phyloP scores from a whole-genome alignment of 2,888 invertebrate species.

The Megaustenia siamemsis region DNA sequence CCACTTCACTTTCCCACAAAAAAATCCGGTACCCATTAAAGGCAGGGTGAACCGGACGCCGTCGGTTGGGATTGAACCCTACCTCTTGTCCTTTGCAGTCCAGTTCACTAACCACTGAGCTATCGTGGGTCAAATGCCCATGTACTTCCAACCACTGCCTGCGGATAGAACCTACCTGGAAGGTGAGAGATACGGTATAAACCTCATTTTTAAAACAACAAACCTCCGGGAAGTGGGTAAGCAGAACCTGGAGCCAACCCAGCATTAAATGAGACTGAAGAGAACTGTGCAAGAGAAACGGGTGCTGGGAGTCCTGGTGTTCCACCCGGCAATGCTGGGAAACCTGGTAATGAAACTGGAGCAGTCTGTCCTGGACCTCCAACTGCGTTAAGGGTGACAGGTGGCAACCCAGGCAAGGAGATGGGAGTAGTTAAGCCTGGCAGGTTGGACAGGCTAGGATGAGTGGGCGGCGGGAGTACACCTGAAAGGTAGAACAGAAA shows the following conservation, averaged over 20 bases:
- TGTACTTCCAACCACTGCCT: too few species aligned
- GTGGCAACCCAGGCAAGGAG: constrained; percentile 45
- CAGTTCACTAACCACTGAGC: too few species aligned
- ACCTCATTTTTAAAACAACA: not conserved
- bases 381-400: constrained; percentile 24
- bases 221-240: constrained; percentile 33
- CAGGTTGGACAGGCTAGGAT: constrained; percentile 48
- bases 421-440: constrained; percentile 53
- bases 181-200: not conserved
- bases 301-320: constrained; percentile 16
- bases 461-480: not conserved
- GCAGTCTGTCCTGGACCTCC: constrained; percentile 40
- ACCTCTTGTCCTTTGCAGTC: too few species aligned
- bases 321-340: constrained; percentile 20
- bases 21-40: too few species aligned
- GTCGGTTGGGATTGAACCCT: too few species aligned
- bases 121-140: too few species aligned
- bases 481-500: too few species aligned
- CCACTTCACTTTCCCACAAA: too few species aligned
- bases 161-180: too few species aligned
- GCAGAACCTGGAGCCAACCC: not conserved
- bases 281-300: not conserved
- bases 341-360: constrained; percentile 42
- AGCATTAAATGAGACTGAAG: constrained; percentile 32
- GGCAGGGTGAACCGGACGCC: too few species aligned